A percentile compares a stretch with the other conserved stretches of the same genome.
Conservation (phyloP, 1,140 invertebrate genomes). For the Euwallacea similis region DNA sequence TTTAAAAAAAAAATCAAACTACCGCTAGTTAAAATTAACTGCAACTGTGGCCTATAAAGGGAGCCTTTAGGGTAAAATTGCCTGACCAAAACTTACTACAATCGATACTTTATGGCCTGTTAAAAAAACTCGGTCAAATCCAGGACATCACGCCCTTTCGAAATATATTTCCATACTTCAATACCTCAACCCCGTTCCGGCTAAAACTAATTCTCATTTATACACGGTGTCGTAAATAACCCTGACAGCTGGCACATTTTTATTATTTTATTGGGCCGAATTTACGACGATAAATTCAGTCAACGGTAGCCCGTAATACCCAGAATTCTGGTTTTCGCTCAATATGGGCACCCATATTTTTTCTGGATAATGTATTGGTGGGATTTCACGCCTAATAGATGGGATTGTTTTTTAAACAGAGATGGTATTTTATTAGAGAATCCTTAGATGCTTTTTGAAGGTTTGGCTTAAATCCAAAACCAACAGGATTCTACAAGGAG, state of each 20-base stretch:
- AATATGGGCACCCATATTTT: constrained; percentile 11
- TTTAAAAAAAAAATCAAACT: too few species aligned
- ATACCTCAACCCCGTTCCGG: constrained; percentile 15
- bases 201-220: constrained; percentile 34
- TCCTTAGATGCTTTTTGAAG: too few species aligned
- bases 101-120: too few species aligned
- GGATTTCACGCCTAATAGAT: too few species aligned
- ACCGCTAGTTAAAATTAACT: too few species aligned
- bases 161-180: constrained; percentile 29
- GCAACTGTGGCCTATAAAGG: too few species aligned
- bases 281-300: constrained; percentile 30
- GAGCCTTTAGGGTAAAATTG: too few species aligned
- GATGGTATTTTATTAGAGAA: neutral
- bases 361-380: neutral
- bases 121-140: constrained; percentile 4
- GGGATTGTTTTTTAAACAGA: neutral
- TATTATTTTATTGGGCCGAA: constrained; percentile 34
- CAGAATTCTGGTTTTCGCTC: constrained; percentile 35
- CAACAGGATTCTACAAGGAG: too few species aligned
- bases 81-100: too few species aligned
- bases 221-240: constrained; percentile 34
- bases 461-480: too few species aligned
- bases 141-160: constrained; percentile 8
- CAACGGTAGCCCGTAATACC: constrained; percentile 33
- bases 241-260: constrained; percentile 30